These are phyloP conservation scores for Proales similis DNA, from an alignment of 1,140 invertebrate species.

Conservation along the genomic window DNA sequence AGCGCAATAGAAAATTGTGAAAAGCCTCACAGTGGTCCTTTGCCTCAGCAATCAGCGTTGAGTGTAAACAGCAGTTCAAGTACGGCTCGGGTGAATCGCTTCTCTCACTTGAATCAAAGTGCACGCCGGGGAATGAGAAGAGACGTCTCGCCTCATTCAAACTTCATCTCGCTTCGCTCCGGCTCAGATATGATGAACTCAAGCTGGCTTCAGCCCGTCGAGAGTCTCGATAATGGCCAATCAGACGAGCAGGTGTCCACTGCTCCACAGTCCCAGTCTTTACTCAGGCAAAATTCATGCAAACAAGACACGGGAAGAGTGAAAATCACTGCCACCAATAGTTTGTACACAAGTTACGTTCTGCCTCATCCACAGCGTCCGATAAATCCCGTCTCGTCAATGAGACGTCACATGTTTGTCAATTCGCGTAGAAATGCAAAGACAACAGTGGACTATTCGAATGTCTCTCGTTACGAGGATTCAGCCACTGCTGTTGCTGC, in stretches of 20 bases:
- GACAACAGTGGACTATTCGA: conserved; percentile 15
- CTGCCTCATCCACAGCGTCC: conserved; percentile 19
- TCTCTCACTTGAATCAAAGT: no score
- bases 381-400: conserved; percentile 26
- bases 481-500: neutral
- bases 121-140: no score
- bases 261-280: conserved; percentile 11
- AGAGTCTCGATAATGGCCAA: conserved; percentile 3
- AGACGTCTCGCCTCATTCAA: neutral
- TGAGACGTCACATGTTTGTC: conserved; percentile 35
- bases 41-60: no score
- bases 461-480: neutral
- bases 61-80: no score
- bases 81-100: no score
- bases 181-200: conserved; percentile 26
- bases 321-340: neutral
- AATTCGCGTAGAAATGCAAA: conserved; percentile 16
- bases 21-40: no score
- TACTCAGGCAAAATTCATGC: neutral
- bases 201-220: conserved; percentile 27
- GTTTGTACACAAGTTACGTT: neutral
- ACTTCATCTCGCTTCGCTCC: conserved; percentile 19
- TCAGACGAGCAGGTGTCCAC: conserved; percentile 1
- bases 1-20: neutral
- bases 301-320: neutral